A percentile compares a stretch with the other conserved stretches of the same genome.
These are phyloP conservation scores for Hozukius guyotensis DNA, from an alignment of 2,797 vertebrate species.

Conservation along the genomic window DNA sequence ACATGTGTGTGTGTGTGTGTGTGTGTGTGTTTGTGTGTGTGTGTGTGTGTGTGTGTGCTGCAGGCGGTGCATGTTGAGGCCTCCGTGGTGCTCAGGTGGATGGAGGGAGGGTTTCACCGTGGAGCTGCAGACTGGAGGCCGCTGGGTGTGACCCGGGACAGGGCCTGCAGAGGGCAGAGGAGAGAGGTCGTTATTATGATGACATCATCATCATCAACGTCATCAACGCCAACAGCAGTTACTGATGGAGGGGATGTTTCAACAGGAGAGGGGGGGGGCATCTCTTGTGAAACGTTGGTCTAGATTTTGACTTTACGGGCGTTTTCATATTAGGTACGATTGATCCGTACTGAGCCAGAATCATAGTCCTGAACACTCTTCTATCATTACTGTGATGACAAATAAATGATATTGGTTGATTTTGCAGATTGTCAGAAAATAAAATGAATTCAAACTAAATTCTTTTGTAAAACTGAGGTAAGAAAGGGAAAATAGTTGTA, in stretches of 20 bases:
- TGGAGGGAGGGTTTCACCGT: constrained; percentile 85
- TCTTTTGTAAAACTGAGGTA: not conserved
- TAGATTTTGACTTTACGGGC: no score
- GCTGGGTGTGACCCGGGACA: constrained; percentile 92
- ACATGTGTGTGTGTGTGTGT: constrained; percentile 13
- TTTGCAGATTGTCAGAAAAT: not conserved
- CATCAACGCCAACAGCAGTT: no score
- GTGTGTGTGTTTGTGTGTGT: constrained; percentile 16
- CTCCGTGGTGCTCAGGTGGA: constrained; percentile 73
- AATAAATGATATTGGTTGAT: not conserved
- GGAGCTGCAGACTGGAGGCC: constrained; percentile 96
- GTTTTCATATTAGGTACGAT: no score
- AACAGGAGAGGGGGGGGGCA: no score
- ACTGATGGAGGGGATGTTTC: no score
- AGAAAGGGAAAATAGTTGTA: no score
- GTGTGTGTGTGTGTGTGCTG: constrained; percentile 40
- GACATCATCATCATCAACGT: no score
- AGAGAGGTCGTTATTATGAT: no score
- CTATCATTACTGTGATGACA: not conserved
- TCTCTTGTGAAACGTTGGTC: no score
- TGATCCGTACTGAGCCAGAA: no score
- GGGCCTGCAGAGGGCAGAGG: constrained; percentile 81
- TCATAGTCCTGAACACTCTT: not conserved
- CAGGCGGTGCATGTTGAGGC: constrained; percentile 89
- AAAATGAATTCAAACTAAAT: not conserved